Evolutionary conservation across 1,140 invertebrate genomes (phyloP), one percentile per base, ranked within the genome.

Genomic region (Zaprionus nigranus): DNA sequence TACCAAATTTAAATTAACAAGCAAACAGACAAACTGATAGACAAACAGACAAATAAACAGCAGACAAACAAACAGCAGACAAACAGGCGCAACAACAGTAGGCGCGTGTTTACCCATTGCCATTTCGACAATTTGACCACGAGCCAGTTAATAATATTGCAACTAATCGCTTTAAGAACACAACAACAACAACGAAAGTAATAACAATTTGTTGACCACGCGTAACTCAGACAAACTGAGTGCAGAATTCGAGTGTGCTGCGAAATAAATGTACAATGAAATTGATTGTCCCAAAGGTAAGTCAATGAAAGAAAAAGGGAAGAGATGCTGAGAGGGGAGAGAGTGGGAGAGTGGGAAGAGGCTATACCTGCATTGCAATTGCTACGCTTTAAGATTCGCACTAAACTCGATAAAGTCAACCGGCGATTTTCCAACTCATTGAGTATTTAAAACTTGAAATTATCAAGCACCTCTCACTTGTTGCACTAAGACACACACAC

Each of bases 201-300:
- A 56, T 30, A 28, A 12, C 6, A 34, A 30, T 54, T 34, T 40
- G 38, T 40, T 28, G 5, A 2, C 43, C 13, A 40, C 12, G 57
- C 15, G 38, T 26, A 20, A 59, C 38, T 68, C 13, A 74, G 5
- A 49, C 5, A 56, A 49, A 15, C 3, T 28, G 12, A 54, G 54
- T 67, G 38, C 51, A 11, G 17, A 36, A 36, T 17, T 56, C 12
- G 26, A 20, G 3, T 66, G 30, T 46, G 63, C 12, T 30, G n/a
- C 9, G 24, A 66, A 80, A 74, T 92, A 88, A 80, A 92, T 92
- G 91, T 91, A 92, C 91, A 88, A 92, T 92, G 91, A 88, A 91
- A 92, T 91, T 91, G 91, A 92, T 78, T 83, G 91, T 83, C 81
- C 91, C 67, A 90, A 86, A 92, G 91, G 91, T 92, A 77, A 92